Percentiles rank a stretch among this genome's conserved stretches.
These are phyloP conservation scores for Misgurnus mizolepis DNA, from an alignment of 2,113 vertebrate genomes.

Conservation along the genomic window DNA sequence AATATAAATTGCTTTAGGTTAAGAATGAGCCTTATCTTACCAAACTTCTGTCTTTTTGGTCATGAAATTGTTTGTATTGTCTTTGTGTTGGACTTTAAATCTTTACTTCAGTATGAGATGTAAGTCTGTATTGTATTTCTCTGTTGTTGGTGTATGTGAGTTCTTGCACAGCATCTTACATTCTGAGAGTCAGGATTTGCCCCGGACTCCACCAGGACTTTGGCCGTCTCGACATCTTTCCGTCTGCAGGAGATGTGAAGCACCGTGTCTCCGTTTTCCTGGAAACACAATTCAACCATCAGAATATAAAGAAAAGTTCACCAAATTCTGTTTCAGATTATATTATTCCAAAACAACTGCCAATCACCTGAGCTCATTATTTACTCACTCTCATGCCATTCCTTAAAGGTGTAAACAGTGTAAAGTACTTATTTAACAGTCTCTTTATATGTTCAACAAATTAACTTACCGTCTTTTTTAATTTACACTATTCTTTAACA, in stretches of 20 bases:
- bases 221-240: slow-evolving; percentile 62
- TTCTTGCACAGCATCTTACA: slow-evolving; percentile 47
- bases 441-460: too few species aligned
- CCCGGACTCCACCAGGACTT: slow-evolving; percentile 61
- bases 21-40: too few species aligned
- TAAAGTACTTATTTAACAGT: too few species aligned
- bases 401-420: neutral
- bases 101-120: neutral
- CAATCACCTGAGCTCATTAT: neutral
- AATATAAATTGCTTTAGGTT: too few species aligned
- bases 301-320: slow-evolving; percentile 2
- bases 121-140: neutral
- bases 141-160: neutral
- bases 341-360: slow-evolving; percentile 8
- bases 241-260: slow-evolving; percentile 63
- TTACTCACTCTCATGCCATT: neutral
- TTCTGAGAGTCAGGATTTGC: slow-evolving; percentile 62
- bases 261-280: slow-evolving; percentile 61
- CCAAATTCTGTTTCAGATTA: neutral
- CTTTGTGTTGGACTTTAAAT: too few species aligned
- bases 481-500: too few species aligned
- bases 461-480: too few species aligned
- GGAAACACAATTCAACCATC: slow-evolving; percentile 28
- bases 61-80: too few species aligned
- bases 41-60: too few species aligned